phyloP scores from a whole-genome alignment of 2,113 vertebrate species.

The Myotis lucifugus region DNA sequence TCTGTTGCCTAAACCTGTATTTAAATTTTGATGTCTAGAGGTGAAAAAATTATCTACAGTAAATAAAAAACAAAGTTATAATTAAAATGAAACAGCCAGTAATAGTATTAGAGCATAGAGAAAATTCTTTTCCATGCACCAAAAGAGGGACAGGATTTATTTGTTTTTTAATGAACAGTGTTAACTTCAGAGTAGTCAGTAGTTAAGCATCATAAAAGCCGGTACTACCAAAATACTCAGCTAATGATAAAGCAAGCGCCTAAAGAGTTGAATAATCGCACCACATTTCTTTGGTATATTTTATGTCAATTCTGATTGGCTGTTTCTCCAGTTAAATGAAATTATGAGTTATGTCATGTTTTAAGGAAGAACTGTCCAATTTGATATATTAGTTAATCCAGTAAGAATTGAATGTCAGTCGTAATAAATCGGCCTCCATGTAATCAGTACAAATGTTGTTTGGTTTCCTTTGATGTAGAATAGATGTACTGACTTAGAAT shows the following conservation, averaged over 20 bases:
- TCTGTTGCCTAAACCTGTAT: constrained; percentile 4
- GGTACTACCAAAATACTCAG: background rate
- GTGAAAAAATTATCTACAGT: background rate
- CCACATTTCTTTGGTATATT: background rate
- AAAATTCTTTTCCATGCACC: constrained; percentile 1
- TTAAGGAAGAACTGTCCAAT: background rate
- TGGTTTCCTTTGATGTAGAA: constrained; percentile 15
- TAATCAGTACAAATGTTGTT: constrained; percentile 5
- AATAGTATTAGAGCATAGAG: background rate
- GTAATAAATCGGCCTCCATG: background rate
- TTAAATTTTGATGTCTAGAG: constrained; percentile 29
- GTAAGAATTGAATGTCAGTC: background rate
- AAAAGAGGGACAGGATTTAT: background rate
- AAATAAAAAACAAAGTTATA: constrained; percentile 3
- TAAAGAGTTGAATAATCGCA: background rate
- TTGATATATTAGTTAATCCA: background rate
- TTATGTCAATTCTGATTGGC: background rate
- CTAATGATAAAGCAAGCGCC: background rate
- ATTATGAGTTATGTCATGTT: background rate
- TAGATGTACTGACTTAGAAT: background rate
- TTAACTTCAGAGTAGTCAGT: background rate
- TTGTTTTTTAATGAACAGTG: background rate
- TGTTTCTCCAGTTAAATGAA: background rate
- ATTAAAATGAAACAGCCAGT: background rate
- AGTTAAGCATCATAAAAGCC: background rate